Base-by-base conservation (phyloP, 1,140 invertebrate species). In the Hypsibius dujardini region DNA sequence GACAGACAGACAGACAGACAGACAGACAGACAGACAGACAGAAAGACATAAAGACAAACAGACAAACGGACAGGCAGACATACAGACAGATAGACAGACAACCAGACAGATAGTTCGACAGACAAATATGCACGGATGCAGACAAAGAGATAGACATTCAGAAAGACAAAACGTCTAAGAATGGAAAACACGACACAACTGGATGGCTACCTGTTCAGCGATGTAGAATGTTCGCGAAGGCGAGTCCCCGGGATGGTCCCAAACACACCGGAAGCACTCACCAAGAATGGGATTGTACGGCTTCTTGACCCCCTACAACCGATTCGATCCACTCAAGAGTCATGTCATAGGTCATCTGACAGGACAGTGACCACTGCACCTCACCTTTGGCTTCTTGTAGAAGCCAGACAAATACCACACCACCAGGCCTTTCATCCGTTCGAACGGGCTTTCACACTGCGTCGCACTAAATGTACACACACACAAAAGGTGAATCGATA, bases 201-300 rank as follows among this genome's bases (percentile, higher is more conserved):
- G 47, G 12, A 42, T 40, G 73, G 72, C 79, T 76, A 89, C 88
- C 84, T 95, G 92, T 79, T 95, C 92, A 59, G 92, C 88, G 67
- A 95, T 83, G 77, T 95, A 95, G 78, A 90, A 95, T 1, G 92
- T 95, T 70, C 88, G 85, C 59, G 87, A 89, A 67, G 87, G 86
- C 75, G 87, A 88, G 71, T 79, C 75, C 0, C 50, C 50, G 1
- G 85, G 83, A 81, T 94, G 88, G 74, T 86, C 81, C 91, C 91
- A 95, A 78, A 86, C 92, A 76, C 92, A 95, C 0, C 92, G 84
- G 79, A 92, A 95, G 1, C 86, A 88, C 82, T 95, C 92, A 0
- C 92, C 92, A 47, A 95, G 81, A 62, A 95, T 88, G 1, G 92
- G 91, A 83, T 95, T 95, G 77, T 95, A 95, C 1, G 92, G 92